Conservation (phyloP, 1,140 invertebrate genomes). For the Probaryconus sp. region DNA sequence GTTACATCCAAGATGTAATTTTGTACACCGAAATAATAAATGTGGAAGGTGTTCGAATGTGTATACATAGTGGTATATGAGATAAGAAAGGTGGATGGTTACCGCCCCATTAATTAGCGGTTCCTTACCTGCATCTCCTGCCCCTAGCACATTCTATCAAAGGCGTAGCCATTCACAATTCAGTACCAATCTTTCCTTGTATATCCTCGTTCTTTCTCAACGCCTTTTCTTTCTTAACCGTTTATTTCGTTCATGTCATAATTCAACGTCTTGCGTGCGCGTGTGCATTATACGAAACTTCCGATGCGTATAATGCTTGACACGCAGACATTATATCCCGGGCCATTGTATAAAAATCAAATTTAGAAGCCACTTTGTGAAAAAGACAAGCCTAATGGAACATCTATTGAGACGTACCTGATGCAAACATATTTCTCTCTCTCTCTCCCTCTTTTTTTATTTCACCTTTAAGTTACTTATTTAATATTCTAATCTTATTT, state of each 20-base stretch:
- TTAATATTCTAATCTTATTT: too few relatives aligned
- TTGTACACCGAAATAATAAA: conserved; percentile 32
- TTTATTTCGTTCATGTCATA: conserved; percentile 46
- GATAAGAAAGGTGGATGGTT: conserved; percentile 67
- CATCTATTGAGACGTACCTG: too few relatives aligned
- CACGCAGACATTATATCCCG: too few relatives aligned
- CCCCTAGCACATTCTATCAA: conserved; percentile 65
- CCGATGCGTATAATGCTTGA: conserved; percentile 24
- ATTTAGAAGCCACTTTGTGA: too few relatives aligned
- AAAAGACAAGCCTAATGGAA: too few relatives aligned
- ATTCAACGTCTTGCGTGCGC: conserved; percentile 16
- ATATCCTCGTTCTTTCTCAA: conserved; percentile 54
- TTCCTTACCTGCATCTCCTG: conserved; percentile 65
- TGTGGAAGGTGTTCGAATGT: conserved; percentile 43
- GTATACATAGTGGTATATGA: conserved; percentile 58
- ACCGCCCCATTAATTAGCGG: conserved; percentile 76
- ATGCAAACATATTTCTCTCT: too few relatives aligned
- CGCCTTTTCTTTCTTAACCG: conserved; percentile 33
- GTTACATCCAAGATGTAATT: conserved; percentile 46
- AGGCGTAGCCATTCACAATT: conserved; percentile 72
- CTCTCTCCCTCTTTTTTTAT: too few relatives aligned
- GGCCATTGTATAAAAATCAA: too few relatives aligned
- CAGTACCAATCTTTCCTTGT: conserved; percentile 62
- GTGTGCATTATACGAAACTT: conserved; percentile 10
- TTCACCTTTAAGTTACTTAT: too few relatives aligned